Evolutionary conservation across 2,113 vertebrate species (phyloP).

Genomic region (Onychostruthus taczanowskii): DNA sequence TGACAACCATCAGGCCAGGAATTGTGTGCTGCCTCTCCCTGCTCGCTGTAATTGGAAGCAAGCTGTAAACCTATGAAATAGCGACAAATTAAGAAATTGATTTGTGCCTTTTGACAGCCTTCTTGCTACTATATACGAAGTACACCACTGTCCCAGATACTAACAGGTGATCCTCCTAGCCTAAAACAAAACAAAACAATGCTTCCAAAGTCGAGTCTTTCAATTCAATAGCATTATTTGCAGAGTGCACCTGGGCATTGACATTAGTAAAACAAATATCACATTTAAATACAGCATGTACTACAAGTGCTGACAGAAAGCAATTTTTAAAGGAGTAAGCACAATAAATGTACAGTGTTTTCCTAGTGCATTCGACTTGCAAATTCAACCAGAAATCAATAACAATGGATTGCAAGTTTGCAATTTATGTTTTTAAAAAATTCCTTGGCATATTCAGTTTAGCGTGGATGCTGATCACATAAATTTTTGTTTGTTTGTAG

Average conservation of each 20-base stretch:
- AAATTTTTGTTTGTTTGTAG: constrained; percentile 17
- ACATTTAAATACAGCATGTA: constrained; percentile 56
- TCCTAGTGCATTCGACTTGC: constrained; percentile 59
- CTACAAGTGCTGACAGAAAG: constrained; percentile 50
- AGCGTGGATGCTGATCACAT: constrained; percentile 45
- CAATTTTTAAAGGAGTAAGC: constrained; percentile 59
- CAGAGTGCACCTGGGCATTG: constrained; percentile 19
- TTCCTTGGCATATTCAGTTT: constrained; percentile 43
- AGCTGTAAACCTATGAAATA: neutral
- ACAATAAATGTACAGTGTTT: constrained; percentile 46
- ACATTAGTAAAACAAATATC: constrained; percentile 62
- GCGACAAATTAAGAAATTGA: neutral
- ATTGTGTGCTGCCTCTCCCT: neutral
- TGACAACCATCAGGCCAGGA: neutral
- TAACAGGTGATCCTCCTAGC: neutral
- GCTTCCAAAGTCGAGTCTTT: neutral
- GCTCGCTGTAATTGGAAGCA: neutral
- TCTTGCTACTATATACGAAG: neutral
- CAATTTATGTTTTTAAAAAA: constrained; percentile 57
- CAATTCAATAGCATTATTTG: constrained; percentile 4
- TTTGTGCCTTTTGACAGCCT: neutral
- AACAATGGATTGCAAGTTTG: constrained; percentile 62
- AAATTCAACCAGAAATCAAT: constrained; percentile 68
- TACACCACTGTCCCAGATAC: neutral
- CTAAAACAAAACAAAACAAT: neutral